A percentile compares a stretch with the other conserved stretches of the same genome.
phyloP scores from a whole-genome alignment of 1,140 invertebrate species.

The Tribolium madens region DNA sequence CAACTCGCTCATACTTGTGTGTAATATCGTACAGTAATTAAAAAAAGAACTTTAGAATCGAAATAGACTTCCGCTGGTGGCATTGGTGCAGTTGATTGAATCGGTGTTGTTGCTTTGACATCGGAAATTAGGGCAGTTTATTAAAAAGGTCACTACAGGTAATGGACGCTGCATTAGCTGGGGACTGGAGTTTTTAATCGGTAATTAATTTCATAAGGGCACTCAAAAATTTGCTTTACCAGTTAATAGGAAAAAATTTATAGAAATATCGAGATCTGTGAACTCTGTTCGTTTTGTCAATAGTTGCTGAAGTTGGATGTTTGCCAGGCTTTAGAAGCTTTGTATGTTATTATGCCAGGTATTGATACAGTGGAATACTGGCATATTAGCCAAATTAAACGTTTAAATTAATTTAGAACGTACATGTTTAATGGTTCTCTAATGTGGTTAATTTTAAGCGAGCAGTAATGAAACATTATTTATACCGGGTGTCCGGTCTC shows the following conservation, averaged over 20 bases:
- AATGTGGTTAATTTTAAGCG: background rate
- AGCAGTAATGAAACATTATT: background rate
- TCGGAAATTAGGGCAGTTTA: background rate
- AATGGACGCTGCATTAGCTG: constrained; percentile 13
- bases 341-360: background rate
- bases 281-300: background rate
- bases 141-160: constrained; percentile 2
- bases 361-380: background rate
- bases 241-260: too few relatives aligned
- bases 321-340: constrained; percentile 1
- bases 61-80: background rate
- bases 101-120: background rate
- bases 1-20: background rate
- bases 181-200: background rate
- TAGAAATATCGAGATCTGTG: background rate
- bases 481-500: too few relatives aligned
- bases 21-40: background rate
- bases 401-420: constrained; percentile 3
- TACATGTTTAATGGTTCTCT: background rate
- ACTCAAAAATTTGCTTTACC: background rate
- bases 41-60: background rate
- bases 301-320: constrained; percentile 2
- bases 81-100: background rate
- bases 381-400: constrained; percentile 7
- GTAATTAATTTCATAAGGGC: background rate